Conservation (phyloP, 2,797 vertebrate genomes). For the Rhabdomys pumilio region DNA sequence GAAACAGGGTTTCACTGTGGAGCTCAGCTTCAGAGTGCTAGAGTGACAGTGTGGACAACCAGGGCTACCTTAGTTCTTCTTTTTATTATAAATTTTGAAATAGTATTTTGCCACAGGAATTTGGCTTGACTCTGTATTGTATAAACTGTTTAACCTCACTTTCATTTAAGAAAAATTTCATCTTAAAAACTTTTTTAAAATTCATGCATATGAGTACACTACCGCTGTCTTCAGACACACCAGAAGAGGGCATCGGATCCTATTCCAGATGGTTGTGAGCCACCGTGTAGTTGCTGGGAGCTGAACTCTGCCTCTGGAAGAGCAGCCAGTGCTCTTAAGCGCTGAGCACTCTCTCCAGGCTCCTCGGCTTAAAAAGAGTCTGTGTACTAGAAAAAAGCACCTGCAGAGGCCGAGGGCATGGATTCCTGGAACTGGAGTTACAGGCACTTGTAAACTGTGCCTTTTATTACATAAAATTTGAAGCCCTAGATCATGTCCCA, state of each 20-base stretch:
- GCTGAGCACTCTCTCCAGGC: neutral
- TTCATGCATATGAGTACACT: too few species aligned
- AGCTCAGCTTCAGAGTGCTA: neutral
- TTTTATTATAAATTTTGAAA: constrained; percentile 56
- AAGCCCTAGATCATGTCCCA: neutral
- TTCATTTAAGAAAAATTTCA: neutral
- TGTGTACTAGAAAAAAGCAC: neutral
- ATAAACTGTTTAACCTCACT: neutral
- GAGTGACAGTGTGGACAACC: neutral
- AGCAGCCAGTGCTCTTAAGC: neutral
- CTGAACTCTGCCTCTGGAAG: neutral
- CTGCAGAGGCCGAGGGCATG: neutral
- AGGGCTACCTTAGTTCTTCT: neutral
- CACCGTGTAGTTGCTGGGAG: neutral
- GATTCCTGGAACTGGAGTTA: too few species aligned
- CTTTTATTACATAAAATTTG: constrained; percentile 8
- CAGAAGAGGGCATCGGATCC: neutral
- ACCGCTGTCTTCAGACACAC: too few species aligned
- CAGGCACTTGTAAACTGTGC: neutral
- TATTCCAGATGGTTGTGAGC: neutral
- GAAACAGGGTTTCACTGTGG: neutral
- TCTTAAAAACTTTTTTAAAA: neutral
- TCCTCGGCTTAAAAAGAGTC: neutral
- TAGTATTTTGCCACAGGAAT: neutral
- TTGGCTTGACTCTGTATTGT: neutral